These are phyloP conservation scores for Heliconius ismenius DNA, from an alignment of 2,888 invertebrate species.

Conservation along the genomic window DNA sequence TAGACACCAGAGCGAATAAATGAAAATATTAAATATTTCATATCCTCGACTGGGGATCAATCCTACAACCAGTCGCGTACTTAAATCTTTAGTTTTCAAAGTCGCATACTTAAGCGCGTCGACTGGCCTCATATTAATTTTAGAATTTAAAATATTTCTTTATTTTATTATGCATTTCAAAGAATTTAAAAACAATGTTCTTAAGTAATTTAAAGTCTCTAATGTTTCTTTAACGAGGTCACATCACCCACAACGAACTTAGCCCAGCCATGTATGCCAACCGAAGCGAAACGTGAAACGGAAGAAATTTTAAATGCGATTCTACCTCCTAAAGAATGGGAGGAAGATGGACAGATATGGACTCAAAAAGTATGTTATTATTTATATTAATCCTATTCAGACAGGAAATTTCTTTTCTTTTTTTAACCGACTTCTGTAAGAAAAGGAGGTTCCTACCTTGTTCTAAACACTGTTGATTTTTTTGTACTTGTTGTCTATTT, in stretches of 20 bases:
- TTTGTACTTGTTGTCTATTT: too few relatives aligned
- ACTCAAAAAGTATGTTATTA: slow-evolving; percentile 85
- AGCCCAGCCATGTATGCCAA: slow-evolving; percentile 80
- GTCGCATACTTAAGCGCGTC: too few relatives aligned
- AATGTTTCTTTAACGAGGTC: slow-evolving; percentile 40
- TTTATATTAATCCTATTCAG: neutral
- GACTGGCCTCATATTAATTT: too few relatives aligned
- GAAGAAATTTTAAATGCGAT: slow-evolving; percentile 96
- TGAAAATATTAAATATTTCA: too few relatives aligned
- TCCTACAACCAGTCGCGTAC: too few relatives aligned
- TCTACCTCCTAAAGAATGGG: slow-evolving; percentile 97
- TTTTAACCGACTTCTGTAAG: too few relatives aligned
- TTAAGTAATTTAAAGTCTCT: neutral
- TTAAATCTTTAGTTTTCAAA: too few relatives aligned
- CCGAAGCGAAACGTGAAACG: slow-evolving; percentile 88
- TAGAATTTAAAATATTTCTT: neutral
- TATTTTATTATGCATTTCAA: neutral
- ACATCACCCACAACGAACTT: slow-evolving; percentile 72
- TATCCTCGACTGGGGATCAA: too few relatives aligned
- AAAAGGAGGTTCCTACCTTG: too few relatives aligned
- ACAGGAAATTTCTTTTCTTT: neutral
- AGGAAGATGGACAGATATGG: slow-evolving; percentile 95
- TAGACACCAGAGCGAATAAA: too few relatives aligned
- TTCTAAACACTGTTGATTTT: too few relatives aligned
- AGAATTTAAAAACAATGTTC: neutral